A percentile compares a stretch with the other conserved stretches of the same genome.
Evolutionary conservation across 1,140 invertebrate genomes (phyloP).

Genomic region (Drosophila miranda): DNA sequence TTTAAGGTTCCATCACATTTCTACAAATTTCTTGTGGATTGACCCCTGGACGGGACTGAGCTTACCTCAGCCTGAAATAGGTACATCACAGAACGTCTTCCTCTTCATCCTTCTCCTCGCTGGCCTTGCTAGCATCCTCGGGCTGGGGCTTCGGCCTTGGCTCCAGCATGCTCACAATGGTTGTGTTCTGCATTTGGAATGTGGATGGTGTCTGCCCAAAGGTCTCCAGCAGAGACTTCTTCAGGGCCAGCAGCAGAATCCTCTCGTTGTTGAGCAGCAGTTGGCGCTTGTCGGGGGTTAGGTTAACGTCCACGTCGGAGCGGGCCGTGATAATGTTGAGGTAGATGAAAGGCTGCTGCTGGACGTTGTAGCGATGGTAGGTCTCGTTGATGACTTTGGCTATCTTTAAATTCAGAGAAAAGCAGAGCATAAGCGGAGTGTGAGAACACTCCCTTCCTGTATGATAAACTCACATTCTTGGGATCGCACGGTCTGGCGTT

Average conservation of each 20-base stretch:
- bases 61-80: too few relatives aligned
- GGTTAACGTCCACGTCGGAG: constrained; percentile 94
- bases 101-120: not conserved
- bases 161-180: too few relatives aligned
- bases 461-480: constrained; percentile 83
- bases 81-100: too few relatives aligned
- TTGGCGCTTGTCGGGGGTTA: constrained; percentile 98
- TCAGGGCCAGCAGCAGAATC: constrained; percentile 88
- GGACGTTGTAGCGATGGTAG: constrained; percentile 94
- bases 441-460: too few relatives aligned
- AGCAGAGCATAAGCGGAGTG: not conserved
- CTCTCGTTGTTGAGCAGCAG: constrained; percentile 95
- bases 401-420: constrained; percentile 82
- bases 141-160: constrained; percentile 11
- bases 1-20: too few relatives aligned
- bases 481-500: constrained; percentile 97
- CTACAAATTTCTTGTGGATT: too few relatives aligned
- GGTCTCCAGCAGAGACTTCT: constrained; percentile 86
- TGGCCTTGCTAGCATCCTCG: not conserved
- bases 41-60: too few relatives aligned
- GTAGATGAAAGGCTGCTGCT: constrained; percentile 97
- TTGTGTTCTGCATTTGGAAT: constrained; percentile 82
- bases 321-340: constrained; percentile 90
- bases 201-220: constrained; percentile 88
- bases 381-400: constrained; percentile 95